A percentile compares a stretch with the other conserved stretches of the same genome.
These are phyloP conservation scores for Gallinago paraguaiae DNA, from an alignment of 2,113 vertebrate species.

Conservation along the genomic window DNA sequence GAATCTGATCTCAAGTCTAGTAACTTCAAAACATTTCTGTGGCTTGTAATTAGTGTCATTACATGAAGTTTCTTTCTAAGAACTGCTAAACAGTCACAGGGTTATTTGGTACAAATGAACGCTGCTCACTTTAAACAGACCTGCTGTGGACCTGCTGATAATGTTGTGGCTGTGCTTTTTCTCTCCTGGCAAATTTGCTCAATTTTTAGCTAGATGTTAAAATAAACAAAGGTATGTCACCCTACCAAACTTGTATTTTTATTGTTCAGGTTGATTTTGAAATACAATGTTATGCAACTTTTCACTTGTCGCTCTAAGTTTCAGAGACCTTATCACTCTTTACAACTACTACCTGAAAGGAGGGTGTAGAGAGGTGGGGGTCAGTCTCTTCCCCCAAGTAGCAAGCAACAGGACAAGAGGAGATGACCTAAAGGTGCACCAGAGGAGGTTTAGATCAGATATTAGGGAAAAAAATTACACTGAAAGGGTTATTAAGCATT, in stretches of 20 bases:
- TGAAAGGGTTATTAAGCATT: no score
- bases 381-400: no score
- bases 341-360: no score
- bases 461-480: no score
- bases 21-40: constrained; percentile 22
- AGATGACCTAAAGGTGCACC: no score
- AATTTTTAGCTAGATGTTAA: neutral
- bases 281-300: neutral
- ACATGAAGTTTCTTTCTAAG: neutral
- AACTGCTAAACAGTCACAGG: neutral
- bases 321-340: no score
- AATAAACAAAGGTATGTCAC: neutral
- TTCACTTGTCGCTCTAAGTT: no score
- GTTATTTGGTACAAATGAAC: neutral
- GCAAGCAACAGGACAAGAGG: no score
- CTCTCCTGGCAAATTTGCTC: neutral
- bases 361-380: no score
- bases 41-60: neutral
- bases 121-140: neutral
- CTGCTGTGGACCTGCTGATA: neutral
- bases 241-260: neutral
- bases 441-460: no score
- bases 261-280: neutral
- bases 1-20: neutral
- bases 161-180: neutral